phyloP scores from a whole-genome alignment of 2,797 vertebrate genomes.

The Orientallactaga sibirica region DNA sequence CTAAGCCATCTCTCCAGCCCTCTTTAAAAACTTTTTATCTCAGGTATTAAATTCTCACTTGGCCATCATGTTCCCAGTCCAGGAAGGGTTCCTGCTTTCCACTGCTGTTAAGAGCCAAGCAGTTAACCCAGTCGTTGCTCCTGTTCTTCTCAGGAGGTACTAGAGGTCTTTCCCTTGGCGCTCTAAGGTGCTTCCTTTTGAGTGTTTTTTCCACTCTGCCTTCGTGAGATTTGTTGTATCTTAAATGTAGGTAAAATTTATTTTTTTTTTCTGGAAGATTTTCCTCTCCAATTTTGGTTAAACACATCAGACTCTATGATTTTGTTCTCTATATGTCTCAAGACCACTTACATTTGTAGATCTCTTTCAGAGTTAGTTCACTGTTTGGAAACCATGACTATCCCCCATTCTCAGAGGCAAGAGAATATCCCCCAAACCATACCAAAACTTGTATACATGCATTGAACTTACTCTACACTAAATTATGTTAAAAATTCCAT shows the following conservation, averaged over 20 bases:
- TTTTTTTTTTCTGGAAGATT: conserved; percentile 55
- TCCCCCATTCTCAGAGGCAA: not conserved
- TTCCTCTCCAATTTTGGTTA: not conserved
- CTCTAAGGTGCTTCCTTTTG: not conserved
- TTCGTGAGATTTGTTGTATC: conserved; percentile 21
- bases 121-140: not conserved
- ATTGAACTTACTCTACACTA: not conserved
- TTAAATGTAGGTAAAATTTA: conserved; percentile 24
- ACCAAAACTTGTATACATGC: not conserved
- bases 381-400: not conserved
- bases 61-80: not conserved
- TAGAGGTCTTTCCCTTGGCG: not conserved
- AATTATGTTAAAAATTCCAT: not conserved
- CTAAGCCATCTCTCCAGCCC: no score
- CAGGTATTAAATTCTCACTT: conserved; percentile 5
- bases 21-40: not conserved
- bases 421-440: no score
- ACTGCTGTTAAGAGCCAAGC: not conserved
- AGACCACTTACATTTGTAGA: not conserved
- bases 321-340: not conserved
- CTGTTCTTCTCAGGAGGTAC: not conserved
- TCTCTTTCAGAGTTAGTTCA: not conserved
- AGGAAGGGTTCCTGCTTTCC: not conserved
- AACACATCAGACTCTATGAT: not conserved
- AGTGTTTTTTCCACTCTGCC: not conserved